Evolutionary conservation across 2,113 vertebrate genomes (phyloP), one percentile per base, ranked within the genome.

Genomic region (Ploceus nigricollis): DNA sequence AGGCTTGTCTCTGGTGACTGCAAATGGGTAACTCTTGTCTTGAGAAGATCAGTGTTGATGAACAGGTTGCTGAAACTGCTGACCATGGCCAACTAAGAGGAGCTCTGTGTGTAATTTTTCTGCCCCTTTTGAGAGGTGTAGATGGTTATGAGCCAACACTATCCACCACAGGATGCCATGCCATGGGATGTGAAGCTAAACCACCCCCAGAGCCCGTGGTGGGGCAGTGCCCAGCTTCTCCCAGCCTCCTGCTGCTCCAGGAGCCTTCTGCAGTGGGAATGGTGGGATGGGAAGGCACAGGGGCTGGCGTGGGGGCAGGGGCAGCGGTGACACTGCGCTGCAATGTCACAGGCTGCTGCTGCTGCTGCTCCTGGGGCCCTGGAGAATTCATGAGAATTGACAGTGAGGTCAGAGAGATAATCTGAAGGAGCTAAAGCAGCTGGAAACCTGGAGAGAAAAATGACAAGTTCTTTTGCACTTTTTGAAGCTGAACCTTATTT

Each of bases 381-480:
- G 54, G 89, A 92, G 93, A 87, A 87, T 92, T 93, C 94, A 96
- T 95, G 89, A 93, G 94, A 95, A 51, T 2, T 97, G 96, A 97
- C 96, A 97, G 95, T 7, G 86, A 95, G 95, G 96, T 96, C 96
- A 97, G 86, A 40, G 80, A 93, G 95, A 94, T 97, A 94, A 96
- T 94, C 70, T 60, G 93, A 63, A 94, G 89, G 94, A 95, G 89
- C 72, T 81, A 94, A 91, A 92, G 93, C 15, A 7, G 82, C 86
- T 94, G 86, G 89, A 95, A 89, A 96, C 93, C 91, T 97, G 94
- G 89, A 92, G 83, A 96, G 94, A 91, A 97, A 90, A 97, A 95
- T 92, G 93, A 92, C 96, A 97, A 78, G 47, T 92, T 92, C 80
- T 96, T 87, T 96, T 96, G 94, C 95, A 91, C 95, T 95, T 96